Evolutionary conservation across 2,113 vertebrate genomes (phyloP), one percentile per base, ranked within the genome.

Genomic region (Litocranius walleri): DNA sequence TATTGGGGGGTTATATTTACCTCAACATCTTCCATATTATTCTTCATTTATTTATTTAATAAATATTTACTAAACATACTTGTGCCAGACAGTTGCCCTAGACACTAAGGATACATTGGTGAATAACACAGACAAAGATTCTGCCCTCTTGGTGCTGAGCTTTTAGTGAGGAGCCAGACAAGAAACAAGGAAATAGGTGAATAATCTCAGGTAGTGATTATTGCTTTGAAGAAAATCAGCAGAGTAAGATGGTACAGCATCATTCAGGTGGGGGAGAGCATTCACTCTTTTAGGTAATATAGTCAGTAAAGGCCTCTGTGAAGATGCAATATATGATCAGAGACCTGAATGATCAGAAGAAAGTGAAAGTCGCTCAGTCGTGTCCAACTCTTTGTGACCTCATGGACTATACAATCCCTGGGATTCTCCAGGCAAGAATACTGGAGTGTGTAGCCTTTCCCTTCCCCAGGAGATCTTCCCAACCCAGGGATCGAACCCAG

Each of bases 41-140:
- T 91, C 33, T 88, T 83, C 82, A 88, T 48, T 95, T 95, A 67
- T 85, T 94, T 77, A 87, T 86, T 95, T 78, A 87, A 40, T 48
- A 85, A 71, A 21, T 80, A 67, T 14, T 56, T 81, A 85, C 64
- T 96, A 96, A 91, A 84, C 27, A 64, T 45, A 40, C 3, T 59
- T 56, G 10, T 77, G 25, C 12, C 21, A 50, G 78, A 54, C 29
- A 67, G 40, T 54, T 83, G 13, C 88, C 93, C 45, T 67, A 87
- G 29, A 81, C 19, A 83, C 45, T 88, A 54, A 85, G 23, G n/a
- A 52, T 62, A 88, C 17, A n/a, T 5, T 96, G 30, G 36, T 80
- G 21, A 88, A 61, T 16, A 94, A 88, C n/a, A 92, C 13, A 95
- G 33, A 90, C 9, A 85, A 93, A 84, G 43, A 86, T 56, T 56